Conservation (phyloP, 2,797 vertebrate genomes). For the Trichosurus vulpecula region DNA sequence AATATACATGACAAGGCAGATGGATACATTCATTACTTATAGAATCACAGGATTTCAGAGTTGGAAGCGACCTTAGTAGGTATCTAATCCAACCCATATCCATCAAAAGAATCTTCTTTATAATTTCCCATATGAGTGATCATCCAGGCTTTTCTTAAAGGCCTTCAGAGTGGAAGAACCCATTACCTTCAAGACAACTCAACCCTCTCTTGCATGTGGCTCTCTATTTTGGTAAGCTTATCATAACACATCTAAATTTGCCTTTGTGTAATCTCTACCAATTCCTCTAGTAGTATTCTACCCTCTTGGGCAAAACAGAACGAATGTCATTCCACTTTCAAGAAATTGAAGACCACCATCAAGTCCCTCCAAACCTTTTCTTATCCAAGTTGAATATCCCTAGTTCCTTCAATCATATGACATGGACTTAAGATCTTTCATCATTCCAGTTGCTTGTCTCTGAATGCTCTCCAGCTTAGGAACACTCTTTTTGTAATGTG, state of each 20-base stretch:
- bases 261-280: background rate
- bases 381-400: background rate
- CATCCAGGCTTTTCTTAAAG: too few relatives aligned
- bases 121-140: too few relatives aligned
- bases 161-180: background rate
- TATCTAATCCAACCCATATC: too few relatives aligned
- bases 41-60: too few relatives aligned
- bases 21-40: too few relatives aligned
- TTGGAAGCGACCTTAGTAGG: too few relatives aligned
- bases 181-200: background rate
- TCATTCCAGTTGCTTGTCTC: background rate
- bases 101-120: too few relatives aligned
- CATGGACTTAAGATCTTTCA: background rate
- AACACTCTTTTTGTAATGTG: background rate
- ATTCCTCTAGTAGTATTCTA: background rate
- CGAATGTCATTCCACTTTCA: background rate
- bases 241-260: background rate
- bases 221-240: background rate
- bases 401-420: background rate
- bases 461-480: background rate
- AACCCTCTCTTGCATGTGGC: background rate
- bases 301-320: background rate
- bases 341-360: background rate
- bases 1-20: too few relatives aligned
- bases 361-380: background rate